Evolutionary conservation across 2,797 vertebrate genomes (phyloP), one percentile per base, ranked within the genome.

Genomic region (Enteromius thamalakanensis): DNA sequence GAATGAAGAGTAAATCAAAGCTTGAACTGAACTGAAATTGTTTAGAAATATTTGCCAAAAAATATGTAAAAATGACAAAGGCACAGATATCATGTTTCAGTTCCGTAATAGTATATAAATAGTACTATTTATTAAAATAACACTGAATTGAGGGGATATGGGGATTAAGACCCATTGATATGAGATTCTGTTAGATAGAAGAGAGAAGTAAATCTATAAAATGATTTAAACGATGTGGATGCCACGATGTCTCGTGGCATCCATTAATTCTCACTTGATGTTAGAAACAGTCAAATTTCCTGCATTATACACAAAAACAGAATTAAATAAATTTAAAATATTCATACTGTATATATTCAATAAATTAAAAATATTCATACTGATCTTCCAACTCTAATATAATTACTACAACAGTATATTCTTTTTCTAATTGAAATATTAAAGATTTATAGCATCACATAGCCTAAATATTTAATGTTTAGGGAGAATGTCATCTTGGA

Each of bases 271-370:
- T n/a, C 19, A 14, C 71, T 6, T n/a, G 1, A 53, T 55, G 51
- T 75, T 55, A 55, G 32, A 75, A 75, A 55, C 37, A 8, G 19
- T 23, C 6, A 2, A 55, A 40, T n/a, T 40, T 75, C 32, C 21
- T 75, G 29, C 32, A 75, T 40, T 75, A 58, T 75, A 37, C 32
- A 75, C 37, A 32, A 75, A 37, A 21, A 17, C 32, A 2, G 21
- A 75, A 75, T 75, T 58, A 40, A 75, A 37, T 55, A 37, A 7
- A 55, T 55, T 26, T 26, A 0, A 75, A 75, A 75, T 75, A 75
- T 75, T 75, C 6, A 32, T 32, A 32, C 29, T 32, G 29, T 26
- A 26, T 26, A 26, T 26, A 26, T 26, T 26, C 26, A 26, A 26
- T 26, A 26, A 26, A 26, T 26, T 1, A 26, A 0, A 75, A 75